Conservation (phyloP, 2,797 vertebrate species). For the Enoplosus armatus region DNA sequence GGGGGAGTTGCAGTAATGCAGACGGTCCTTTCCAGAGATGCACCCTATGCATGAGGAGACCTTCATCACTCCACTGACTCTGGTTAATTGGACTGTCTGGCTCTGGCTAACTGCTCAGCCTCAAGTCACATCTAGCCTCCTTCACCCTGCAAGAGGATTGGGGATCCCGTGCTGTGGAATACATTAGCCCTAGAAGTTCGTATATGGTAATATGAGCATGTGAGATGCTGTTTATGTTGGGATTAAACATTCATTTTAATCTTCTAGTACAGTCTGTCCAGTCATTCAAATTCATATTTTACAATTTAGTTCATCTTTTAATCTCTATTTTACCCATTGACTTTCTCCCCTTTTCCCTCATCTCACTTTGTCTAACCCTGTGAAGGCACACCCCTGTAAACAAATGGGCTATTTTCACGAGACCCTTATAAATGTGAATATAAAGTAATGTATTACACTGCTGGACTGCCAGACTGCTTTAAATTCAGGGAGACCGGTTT, state of each 20-base stretch:
- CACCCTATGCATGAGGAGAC: not conserved
- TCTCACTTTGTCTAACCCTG: not conserved
- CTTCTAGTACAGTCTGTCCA: not conserved
- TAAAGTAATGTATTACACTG: not conserved
- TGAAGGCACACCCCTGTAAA: no score
- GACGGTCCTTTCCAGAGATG: not conserved
- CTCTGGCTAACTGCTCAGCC: slow-evolving; percentile 6
- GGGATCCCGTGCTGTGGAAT: not conserved
- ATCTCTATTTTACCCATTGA: not conserved
- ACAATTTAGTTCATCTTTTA: not conserved
- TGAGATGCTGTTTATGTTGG: not conserved
- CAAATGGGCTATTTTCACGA: no score
- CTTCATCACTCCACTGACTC: slow-evolving; percentile 19
- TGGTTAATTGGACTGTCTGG: slow-evolving; percentile 30
- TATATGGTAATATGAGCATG: no score
- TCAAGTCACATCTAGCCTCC: not conserved
- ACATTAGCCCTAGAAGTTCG: not conserved
- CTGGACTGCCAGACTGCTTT: no score
- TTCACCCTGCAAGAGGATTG: not conserved
- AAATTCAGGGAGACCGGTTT: no score
- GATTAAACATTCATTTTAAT: not conserved
- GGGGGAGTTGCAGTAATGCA: slow-evolving; percentile 17
- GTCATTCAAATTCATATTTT: not conserved
- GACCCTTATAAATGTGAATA: no score
- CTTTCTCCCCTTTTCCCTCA: not conserved